phyloP scores from a whole-genome alignment of 2,888 invertebrate species.

The Gymnocheta viridis region DNA sequence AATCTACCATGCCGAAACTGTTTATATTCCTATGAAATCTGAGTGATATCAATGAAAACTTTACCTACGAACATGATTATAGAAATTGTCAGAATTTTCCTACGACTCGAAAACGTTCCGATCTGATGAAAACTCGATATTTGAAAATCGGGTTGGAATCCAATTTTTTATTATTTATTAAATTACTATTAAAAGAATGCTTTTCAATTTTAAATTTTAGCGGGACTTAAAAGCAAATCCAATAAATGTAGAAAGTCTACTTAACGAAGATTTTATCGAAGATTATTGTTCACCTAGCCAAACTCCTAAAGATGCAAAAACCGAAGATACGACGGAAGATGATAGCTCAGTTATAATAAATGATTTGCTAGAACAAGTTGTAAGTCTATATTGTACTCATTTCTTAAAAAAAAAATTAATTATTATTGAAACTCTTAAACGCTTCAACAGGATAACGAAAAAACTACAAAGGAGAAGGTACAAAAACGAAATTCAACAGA shows the following conservation, averaged over 20 bases:
- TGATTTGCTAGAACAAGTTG: constrained; percentile 56
- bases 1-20: no score
- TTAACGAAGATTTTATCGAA: constrained; percentile 19
- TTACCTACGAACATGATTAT: no score
- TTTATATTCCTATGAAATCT: no score
- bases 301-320: background rate
- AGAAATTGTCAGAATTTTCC: no score
- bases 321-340: background rate
- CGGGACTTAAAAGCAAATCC: constrained; percentile 63
- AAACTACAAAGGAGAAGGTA: background rate
- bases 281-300: constrained; percentile 8
- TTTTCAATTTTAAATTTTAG: constrained; percentile 16
- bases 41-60: no score
- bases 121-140: no score
- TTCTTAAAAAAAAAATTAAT: background rate
- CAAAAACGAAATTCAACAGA: background rate
- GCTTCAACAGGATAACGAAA: constrained; percentile 15
- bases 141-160: no score
- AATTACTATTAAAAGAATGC: no score
- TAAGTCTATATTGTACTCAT: background rate
- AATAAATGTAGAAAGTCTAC: constrained; percentile 48
- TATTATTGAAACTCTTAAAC: background rate
- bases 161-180: no score
- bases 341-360: constrained; percentile 17
- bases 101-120: no score